Evolutionary conservation across 2,113 vertebrate genomes (phyloP).

Genomic region (Lophochroa leadbeateri): DNA sequence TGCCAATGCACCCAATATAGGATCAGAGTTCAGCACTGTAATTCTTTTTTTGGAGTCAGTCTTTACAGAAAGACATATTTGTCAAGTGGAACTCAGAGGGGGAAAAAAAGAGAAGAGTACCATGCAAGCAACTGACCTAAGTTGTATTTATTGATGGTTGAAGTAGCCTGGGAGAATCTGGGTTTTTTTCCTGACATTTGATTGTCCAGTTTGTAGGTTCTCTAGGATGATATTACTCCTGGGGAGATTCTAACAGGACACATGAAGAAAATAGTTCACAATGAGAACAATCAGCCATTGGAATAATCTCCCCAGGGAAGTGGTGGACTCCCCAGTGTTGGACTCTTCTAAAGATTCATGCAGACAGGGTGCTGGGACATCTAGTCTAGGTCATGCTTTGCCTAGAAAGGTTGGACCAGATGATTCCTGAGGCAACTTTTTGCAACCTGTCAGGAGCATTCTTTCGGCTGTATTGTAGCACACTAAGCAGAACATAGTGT

Average conservation of each 20-base stretch:
- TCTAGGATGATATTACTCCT: not conserved
- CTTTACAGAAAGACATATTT: not conserved
- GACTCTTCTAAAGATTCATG: not conserved
- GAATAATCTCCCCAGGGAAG: not conserved
- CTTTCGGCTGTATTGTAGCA: no score
- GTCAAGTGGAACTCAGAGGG: not conserved
- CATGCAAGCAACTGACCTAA: not conserved
- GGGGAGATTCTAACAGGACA: not conserved
- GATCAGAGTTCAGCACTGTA: no score
- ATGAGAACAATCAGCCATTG: not conserved
- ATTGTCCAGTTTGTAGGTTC: not conserved
- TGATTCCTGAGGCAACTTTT: not conserved
- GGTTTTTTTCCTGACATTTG: not conserved
- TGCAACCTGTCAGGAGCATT: no score
- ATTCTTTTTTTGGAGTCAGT: not conserved
- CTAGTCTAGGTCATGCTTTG: not conserved
- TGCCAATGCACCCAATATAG: accelerated
- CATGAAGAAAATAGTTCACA: not conserved
- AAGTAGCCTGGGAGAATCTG: no score
- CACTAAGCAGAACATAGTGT: no score
- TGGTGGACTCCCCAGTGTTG: not conserved
- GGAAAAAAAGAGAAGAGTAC: no score
- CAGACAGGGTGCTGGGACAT: not conserved
- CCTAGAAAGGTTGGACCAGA: not conserved
- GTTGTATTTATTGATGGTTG: not conserved